Base-by-base conservation (phyloP, 2,888 invertebrate species). In the Listrodromus nycthemerus region DNA sequence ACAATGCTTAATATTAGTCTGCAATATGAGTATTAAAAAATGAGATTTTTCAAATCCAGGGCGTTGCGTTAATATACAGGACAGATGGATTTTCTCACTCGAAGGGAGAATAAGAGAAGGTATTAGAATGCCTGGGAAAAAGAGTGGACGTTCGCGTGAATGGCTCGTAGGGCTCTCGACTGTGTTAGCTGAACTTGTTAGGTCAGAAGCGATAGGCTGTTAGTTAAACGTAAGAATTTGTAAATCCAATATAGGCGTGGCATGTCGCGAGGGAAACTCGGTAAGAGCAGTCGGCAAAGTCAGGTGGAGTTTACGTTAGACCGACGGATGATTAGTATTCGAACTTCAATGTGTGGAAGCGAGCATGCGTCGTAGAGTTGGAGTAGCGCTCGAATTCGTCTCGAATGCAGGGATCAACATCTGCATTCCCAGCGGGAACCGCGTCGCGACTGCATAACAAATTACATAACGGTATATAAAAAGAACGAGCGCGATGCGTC, bases 381-480 rank as follows among this genome's bases (percentile, higher is more conserved):
- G 37, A 65, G 48, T 41, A 74, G 41, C 48, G 30, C 67, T 82
- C 82, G 73, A 82, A 78, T 82, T 73, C 30, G 37, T 45, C 48
- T 74, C 63, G 61, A 63, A 48, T 41, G 27, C 8, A n/a, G 13
- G 73, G n/a, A 30, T 19, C 27, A n/a, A 61, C 27, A 30, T 30
- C 27, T 30, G 27, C 27, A 63, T 76, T 63, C 58, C 33, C 41
- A 73, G 55, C 21, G 19, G 48, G 52, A 80, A 50, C 41, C 30
- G 41, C 58, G 66, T 73, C 80, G 66, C 55, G 77, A 6, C 67
- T 77, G 80, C 65, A 83, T 80, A 80, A 76, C 45, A 73, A 80
- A 84, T 84, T 84, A 77, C 73, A 69, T 80, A 83, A 83, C 83
- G 83, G 83, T 77, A 77, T 24, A 24, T 24, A 69, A 52, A 33